Percentiles rank a stretch among this genome's conserved stretches.
phyloP scores from a whole-genome alignment of 2,797 vertebrate species.

The Pogonophryne albipinna region DNA sequence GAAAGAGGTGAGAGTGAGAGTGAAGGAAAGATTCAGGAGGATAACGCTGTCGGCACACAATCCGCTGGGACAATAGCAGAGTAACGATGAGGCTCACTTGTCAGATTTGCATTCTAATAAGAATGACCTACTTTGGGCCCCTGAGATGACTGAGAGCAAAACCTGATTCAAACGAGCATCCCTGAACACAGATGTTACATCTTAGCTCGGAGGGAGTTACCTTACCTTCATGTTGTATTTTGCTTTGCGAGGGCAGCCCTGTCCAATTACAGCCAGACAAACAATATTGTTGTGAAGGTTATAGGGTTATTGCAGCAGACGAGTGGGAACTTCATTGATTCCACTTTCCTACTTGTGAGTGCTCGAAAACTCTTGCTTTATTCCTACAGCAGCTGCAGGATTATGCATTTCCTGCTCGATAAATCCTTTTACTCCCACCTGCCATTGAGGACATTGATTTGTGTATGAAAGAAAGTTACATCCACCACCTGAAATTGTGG shows the following conservation, averaged over 20 bases:
- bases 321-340: slow-evolving; percentile 55
- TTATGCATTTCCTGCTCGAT: slow-evolving; percentile 50
- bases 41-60: slow-evolving; percentile 44
- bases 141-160: slow-evolving; percentile 54
- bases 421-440: slow-evolving; percentile 60
- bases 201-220: slow-evolving; percentile 18
- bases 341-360: slow-evolving; percentile 32
- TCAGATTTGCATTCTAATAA: slow-evolving; percentile 82
- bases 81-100: slow-evolving; percentile 55
- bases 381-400: slow-evolving; percentile 39
- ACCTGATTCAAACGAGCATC: slow-evolving; percentile 54
- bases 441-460: slow-evolving; percentile 58
- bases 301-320: slow-evolving; percentile 28
- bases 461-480: slow-evolving; percentile 58
- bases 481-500: slow-evolving; percentile 31
- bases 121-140: slow-evolving; percentile 67
- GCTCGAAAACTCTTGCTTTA: slow-evolving; percentile 48
- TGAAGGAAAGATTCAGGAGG: slow-evolving; percentile 27
- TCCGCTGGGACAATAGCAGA: slow-evolving; percentile 54
- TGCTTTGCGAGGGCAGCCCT: slow-evolving; percentile 19
- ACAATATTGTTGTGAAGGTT: slow-evolving; percentile 41
- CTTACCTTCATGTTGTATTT: slow-evolving; percentile 23
- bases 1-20: slow-evolving; percentile 12
- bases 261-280: slow-evolving; percentile 50
- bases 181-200: slow-evolving; percentile 42